Evolutionary conservation across 2,888 invertebrate species (phyloP), one percentile per base, ranked within the genome.

Genomic region (Hypomecis punctinalis): DNA sequence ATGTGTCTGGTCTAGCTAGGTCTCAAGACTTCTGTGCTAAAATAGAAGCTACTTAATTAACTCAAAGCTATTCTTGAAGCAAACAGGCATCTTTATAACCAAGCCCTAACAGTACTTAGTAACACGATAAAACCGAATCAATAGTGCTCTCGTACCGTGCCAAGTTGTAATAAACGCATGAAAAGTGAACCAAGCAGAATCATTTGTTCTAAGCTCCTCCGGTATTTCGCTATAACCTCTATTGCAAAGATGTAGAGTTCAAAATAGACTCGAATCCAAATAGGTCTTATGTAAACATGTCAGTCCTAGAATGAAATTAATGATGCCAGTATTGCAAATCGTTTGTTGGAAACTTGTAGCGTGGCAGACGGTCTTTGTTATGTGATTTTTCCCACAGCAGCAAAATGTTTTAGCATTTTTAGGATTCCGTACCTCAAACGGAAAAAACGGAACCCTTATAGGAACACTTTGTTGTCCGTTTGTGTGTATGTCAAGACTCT

Each of bases 111-210:
- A 75, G 70, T 79, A 81, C 81, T 85, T 81, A 84, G 81, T 76
- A 82, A 77, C 80, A 79, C 76, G 82, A 88, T 89, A 88, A 83
- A 88, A 78, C 74, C 54, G 79, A 84, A 86, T 86, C 88, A 88
- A 90, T 88, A 85, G 80, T 81, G 76, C 82, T 85, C 84, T 85
- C 80, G 79, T 86, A 84, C 82, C 88, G 86, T 89, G 89, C 85
- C 84, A 87, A 86, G 83, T 79, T 78, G 83, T 85, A 89, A 90
- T 90, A 90, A 90, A 85, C 84, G 85, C 80, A 88, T 85, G 87
- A 89, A 89, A 88, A 86, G 85, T 89, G 87, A 84, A 85, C 78
- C 79, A 77, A 77, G 71, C 76, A 75, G 68, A 71, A 81, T 83
- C 84, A 89, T 88, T 89, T 86, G 83, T 89, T 81, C 76, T 79